Evolutionary conservation across 1,140 invertebrate species (phyloP).

Genomic region (Drosophila equinoxialis): DNA sequence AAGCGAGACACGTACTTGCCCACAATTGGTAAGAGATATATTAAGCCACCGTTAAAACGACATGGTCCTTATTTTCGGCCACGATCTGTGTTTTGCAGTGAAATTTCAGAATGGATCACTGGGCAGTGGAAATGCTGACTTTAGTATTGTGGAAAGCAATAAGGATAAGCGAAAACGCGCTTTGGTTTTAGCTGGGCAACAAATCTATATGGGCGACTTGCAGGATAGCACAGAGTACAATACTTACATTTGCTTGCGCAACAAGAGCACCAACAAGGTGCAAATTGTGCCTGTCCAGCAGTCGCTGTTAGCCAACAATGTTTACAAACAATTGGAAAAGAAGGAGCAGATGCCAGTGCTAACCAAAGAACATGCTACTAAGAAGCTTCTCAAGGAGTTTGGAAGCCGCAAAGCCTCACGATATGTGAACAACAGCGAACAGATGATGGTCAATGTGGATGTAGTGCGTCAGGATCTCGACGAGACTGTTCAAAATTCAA

Average conservation of each 20-base stretch:
- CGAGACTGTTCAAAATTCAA: slow-evolving; percentile 57
- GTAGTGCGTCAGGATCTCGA: slow-evolving; percentile 72
- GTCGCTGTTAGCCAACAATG: slow-evolving; percentile 57
- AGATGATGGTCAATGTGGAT: slow-evolving; percentile 74
- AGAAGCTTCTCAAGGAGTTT: slow-evolving; percentile 71
- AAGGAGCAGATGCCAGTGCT: slow-evolving; percentile 36
- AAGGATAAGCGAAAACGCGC: slow-evolving; percentile 40
- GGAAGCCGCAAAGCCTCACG: slow-evolving; percentile 74
- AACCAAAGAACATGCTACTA: slow-evolving; percentile 57
- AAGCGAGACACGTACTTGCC: slow-evolving; percentile 30
- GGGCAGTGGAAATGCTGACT: slow-evolving; percentile 40
- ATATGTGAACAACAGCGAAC: slow-evolving; percentile 55
- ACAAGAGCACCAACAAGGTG: slow-evolving; percentile 67
- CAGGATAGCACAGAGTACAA: slow-evolving; percentile 51
- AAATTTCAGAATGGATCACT: slow-evolving; percentile 76
- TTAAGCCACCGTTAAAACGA: background rate
- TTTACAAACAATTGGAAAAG: slow-evolving; percentile 59
- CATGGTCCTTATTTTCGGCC: background rate
- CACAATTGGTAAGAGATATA: slow-evolving; percentile 51
- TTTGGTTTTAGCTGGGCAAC: slow-evolving; percentile 51
- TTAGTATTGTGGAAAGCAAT: slow-evolving; percentile 27
- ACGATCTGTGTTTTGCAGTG: slow-evolving; percentile 33
- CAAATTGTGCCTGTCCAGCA: slow-evolving; percentile 65
- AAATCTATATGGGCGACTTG: slow-evolving; percentile 51
- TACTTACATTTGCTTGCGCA: slow-evolving; percentile 67